A percentile compares a stretch with the other conserved stretches of the same genome.
Conservation (phyloP, 2,888 invertebrate species). For the Mylabris sibirica region DNA sequence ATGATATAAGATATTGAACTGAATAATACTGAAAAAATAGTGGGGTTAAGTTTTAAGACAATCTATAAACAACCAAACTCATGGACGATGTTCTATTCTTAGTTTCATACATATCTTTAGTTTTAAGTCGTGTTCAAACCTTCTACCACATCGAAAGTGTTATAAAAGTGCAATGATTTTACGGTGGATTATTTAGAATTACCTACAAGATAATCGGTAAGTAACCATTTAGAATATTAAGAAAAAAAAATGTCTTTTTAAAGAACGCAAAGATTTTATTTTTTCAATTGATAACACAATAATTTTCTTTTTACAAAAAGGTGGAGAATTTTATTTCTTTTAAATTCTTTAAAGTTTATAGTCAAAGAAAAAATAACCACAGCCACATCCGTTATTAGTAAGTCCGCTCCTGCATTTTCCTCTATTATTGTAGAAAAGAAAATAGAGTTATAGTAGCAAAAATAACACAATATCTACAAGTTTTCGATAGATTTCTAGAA, state of each 20-base stretch:
- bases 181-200: slow-evolving; percentile 37
- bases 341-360: background rate
- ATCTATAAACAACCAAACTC: slow-evolving; percentile 58
- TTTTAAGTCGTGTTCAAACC: slow-evolving; percentile 50
- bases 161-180: slow-evolving; percentile 54
- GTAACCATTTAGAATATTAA: background rate
- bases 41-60: slow-evolving; percentile 57
- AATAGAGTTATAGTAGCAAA: background rate
- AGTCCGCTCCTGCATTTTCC: background rate
- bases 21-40: slow-evolving; percentile 45
- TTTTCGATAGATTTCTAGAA: background rate
- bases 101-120: slow-evolving; percentile 57
- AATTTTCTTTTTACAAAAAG: background rate
- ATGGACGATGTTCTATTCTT: slow-evolving; percentile 60
- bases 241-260: background rate
- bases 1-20: slow-evolving; percentile 32
- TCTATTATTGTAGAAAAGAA: background rate
- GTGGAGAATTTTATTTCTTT: background rate
- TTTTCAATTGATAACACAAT: background rate
- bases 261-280: background rate
- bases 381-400: slow-evolving; percentile 23
- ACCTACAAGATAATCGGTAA: slow-evolving; percentile 5
- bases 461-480: background rate
- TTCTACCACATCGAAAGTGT: slow-evolving; percentile 48
- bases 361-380: slow-evolving; percentile 11